Evolutionary conservation across 2,888 invertebrate species (phyloP), one percentile per base, ranked within the genome.

Genomic region (Lydus trimaculatus): DNA sequence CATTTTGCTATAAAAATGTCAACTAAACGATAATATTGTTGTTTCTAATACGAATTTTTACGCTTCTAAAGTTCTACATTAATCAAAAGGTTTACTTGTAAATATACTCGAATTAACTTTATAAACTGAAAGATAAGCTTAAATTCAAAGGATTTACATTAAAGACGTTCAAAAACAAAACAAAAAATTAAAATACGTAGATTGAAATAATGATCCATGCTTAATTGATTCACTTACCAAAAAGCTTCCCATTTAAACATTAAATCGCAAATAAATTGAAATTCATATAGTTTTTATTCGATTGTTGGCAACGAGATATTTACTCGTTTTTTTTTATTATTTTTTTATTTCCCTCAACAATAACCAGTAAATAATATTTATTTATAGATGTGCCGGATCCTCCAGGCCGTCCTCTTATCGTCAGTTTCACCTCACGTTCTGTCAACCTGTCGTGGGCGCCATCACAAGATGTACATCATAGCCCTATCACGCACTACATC

Each of bases 381-480:
- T 77, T 84, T 87, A 71, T 87, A 91, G 91, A 91, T 87, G 90
- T 91, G 79, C 91, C 92, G 70, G 90, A 90, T 83, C 89, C 91
- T 74, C 91, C 92, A 75, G 91, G 91, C 77, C 87, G 90, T 76
- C 92, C 92, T 74, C 87, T 92, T 81, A 88, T 92, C 83, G 89
- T 89, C 85, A 89, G 89, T 84, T 92, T 92, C 85, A 91, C 92
- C 72, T 92, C 92, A 73, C 89, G 92, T 76, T 89, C 91, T 56
- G 91, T 91, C 79, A 91, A 91, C 85, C 86, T 93, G 79, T 92
- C 92, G 65, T 93, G 93, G 93, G 91, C 92, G 68, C 90, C 91
- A 70, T 90, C 91, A 74, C 89, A 89, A 78, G 89, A 91, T 84
- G 88, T 89, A 72, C 90, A 92, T 83, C 89, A 91, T 87, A 89